Conservation (phyloP, 2,113 vertebrate species). For the Puffinus mauretanicus region DNA sequence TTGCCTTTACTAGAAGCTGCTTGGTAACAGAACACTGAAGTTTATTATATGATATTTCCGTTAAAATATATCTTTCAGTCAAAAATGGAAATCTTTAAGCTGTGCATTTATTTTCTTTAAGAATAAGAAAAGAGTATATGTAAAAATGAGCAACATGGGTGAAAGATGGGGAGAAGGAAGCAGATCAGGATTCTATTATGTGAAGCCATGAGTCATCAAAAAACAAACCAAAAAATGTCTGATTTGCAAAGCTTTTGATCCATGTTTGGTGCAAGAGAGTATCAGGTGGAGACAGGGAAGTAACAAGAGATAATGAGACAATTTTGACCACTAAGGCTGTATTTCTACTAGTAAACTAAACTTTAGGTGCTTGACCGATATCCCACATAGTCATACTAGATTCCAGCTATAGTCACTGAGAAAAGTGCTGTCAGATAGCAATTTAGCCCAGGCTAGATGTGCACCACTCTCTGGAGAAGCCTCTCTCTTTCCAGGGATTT, state of each 20-base stretch:
- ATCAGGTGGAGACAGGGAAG: background rate
- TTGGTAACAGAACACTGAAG: background rate
- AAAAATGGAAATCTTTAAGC: background rate
- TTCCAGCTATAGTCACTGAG: background rate
- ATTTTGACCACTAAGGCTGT: background rate
- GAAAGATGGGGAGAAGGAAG: accelerated
- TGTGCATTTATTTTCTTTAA: background rate
- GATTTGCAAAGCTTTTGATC: background rate
- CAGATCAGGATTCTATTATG: background rate
- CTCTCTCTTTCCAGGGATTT: background rate
- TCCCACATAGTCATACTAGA: accelerated
- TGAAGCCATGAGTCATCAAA: accelerated
- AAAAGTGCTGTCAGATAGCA: background rate
- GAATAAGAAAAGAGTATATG: background rate
- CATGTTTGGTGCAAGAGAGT: background rate
- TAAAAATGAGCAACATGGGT: background rate
- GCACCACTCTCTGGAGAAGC: background rate
- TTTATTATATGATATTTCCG: background rate
- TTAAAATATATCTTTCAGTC: background rate
- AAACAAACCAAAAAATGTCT: background rate
- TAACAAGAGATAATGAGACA: background rate
- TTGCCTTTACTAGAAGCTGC: background rate
- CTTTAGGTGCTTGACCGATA: background rate
- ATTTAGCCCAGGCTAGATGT: background rate
- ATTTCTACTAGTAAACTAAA: background rate